Conservation (phyloP, 2,113 vertebrate genomes). For the Ploceus nigricollis region DNA sequence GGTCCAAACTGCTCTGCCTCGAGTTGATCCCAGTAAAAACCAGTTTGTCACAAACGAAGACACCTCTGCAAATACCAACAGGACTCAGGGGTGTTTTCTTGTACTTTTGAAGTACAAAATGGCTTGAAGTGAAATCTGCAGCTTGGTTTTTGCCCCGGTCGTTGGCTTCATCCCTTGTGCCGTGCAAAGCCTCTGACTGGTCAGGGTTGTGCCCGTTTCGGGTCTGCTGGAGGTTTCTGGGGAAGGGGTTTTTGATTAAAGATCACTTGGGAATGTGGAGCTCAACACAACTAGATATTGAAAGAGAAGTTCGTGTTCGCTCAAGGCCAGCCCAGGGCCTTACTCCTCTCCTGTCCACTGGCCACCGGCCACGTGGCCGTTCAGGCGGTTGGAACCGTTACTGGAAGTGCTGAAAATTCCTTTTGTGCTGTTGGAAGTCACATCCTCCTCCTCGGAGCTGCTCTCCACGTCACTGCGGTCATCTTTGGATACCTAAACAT, state of each 20-base stretch:
- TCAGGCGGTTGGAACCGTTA: slow-evolving; percentile 85
- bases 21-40: slow-evolving; percentile 10
- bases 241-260: slow-evolving; percentile 56
- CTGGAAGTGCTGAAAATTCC: slow-evolving; percentile 48
- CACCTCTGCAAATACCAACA: slow-evolving; percentile 15
- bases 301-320: slow-evolving; percentile 46
- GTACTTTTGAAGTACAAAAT: slow-evolving; percentile 54
- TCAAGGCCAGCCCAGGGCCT: neutral
- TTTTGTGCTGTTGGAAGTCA: slow-evolving; percentile 57
- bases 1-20: neutral
- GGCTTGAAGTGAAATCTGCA: slow-evolving; percentile 50
- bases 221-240: slow-evolving; percentile 31
- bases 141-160: neutral
- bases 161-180: slow-evolving; percentile 21
- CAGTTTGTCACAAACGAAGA: neutral
- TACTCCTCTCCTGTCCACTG: slow-evolving; percentile 74
- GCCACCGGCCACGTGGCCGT: slow-evolving; percentile 78
- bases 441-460: slow-evolving; percentile 91
- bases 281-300: slow-evolving; percentile 44
- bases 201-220: neutral
- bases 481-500: slow-evolving; percentile 86
- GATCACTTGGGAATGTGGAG: slow-evolving; percentile 61
- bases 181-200: slow-evolving; percentile 5
- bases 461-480: slow-evolving; percentile 96
- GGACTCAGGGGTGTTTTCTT: neutral